Evolutionary conservation across 2,888 invertebrate species (phyloP).

Genomic region (Prenolepis imparis): DNA sequence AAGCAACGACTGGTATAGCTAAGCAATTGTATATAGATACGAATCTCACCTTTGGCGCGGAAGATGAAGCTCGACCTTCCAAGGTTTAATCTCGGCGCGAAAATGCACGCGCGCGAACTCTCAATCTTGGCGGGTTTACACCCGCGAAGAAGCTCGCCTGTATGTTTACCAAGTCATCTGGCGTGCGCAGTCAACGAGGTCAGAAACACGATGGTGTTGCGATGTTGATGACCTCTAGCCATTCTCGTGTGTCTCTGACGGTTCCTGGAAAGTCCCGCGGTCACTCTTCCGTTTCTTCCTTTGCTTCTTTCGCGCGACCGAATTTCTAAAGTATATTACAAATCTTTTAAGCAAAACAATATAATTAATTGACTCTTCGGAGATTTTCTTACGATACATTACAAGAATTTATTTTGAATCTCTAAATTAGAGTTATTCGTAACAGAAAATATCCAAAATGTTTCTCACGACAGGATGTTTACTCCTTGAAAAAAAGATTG

Average conservation of each 20-base stretch:
- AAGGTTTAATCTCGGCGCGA: conserved; percentile 48
- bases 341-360: background rate
- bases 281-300: conserved; percentile 55
- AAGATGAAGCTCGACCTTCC: conserved; percentile 17
- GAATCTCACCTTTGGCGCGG: background rate
- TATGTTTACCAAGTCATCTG: conserved; percentile 78
- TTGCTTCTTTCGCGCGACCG: conserved; percentile 46
- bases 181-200: conserved; percentile 79
- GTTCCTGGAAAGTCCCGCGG: conserved; percentile 69
- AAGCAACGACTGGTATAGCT: background rate
- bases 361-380: background rate
- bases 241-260: conserved; percentile 67
- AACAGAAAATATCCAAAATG: too few species aligned
- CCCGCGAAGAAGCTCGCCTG: conserved; percentile 59
- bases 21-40: background rate
- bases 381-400: background rate
- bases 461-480: too few species aligned
- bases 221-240: conserved; percentile 80
- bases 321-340: background rate
- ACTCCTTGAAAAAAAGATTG: too few species aligned
- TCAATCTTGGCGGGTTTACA: conserved; percentile 57
- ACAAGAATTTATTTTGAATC: too few species aligned
- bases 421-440: too few species aligned
- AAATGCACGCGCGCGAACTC: conserved; percentile 48
- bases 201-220: conserved; percentile 81